Evolutionary conservation across 2,888 invertebrate genomes (phyloP).

Genomic region (Linnaemya tessellans): DNA sequence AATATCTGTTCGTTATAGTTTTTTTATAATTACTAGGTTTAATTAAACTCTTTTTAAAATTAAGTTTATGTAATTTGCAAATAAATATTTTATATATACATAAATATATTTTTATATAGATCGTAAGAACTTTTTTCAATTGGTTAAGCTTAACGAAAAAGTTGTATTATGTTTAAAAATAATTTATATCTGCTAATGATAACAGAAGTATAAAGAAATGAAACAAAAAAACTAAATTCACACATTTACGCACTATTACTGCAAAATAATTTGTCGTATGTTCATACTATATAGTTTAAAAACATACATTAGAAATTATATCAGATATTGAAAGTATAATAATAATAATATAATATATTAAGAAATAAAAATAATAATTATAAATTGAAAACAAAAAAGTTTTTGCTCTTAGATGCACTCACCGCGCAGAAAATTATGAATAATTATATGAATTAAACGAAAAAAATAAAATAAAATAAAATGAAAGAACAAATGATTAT

Average conservation of each 20-base stretch:
- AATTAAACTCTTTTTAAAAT: constrained; percentile 45
- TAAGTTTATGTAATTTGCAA: constrained; percentile 62
- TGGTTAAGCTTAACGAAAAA: constrained; percentile 49
- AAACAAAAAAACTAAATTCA: constrained; percentile 62
- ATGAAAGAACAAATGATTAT: constrained; percentile 56
- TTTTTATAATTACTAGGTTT: constrained; percentile 41
- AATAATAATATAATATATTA: constrained; percentile 72
- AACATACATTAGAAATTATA: constrained; percentile 69
- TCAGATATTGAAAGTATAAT: constrained; percentile 56
- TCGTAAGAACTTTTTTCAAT: constrained; percentile 62
- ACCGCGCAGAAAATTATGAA: constrained; percentile 74
- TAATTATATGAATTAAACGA: constrained; percentile 64
- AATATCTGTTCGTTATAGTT: constrained; percentile 63
- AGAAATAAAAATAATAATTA: constrained; percentile 60
- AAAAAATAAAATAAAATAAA: constrained; percentile 33
- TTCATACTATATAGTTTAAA: constrained; percentile 60
- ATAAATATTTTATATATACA: constrained; percentile 64
- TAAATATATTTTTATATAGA: constrained; percentile 67
- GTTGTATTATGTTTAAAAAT: constrained; percentile 70
- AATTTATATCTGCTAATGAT: constrained; percentile 67
- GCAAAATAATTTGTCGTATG: constrained; percentile 53
- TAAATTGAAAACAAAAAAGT: constrained; percentile 74
- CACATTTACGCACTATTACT: constrained; percentile 66
- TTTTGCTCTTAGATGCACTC: constrained; percentile 83
- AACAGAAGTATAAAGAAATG: constrained; percentile 38